Conservation (phyloP, 2,888 invertebrate species). For the Dusona sp. region DNA sequence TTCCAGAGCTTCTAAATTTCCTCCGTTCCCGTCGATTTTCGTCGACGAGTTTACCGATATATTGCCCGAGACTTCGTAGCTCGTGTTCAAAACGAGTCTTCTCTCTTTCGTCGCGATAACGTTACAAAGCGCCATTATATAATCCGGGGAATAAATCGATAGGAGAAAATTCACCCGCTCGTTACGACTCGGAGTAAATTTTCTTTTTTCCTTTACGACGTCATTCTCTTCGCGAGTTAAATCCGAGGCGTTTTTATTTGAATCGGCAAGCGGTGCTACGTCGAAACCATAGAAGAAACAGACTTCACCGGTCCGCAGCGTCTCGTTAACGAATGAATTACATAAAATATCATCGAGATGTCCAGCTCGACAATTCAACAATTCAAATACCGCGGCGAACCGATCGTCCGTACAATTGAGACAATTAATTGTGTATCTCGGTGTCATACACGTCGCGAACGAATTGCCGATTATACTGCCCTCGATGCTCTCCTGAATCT, state of each 20-base stretch:
- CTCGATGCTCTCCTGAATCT: slow-evolving; percentile 77
- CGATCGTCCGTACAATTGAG: slow-evolving; percentile 90
- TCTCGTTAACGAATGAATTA: slow-evolving; percentile 87
- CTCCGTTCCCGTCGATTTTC: slow-evolving; percentile 42
- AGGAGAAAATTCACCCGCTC: slow-evolving; percentile 86
- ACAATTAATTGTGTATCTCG: slow-evolving; percentile 90
- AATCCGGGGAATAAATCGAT: slow-evolving; percentile 88
- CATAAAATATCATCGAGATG: slow-evolving; percentile 88
- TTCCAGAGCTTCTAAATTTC: slow-evolving; percentile 12
- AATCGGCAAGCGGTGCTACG: slow-evolving; percentile 9
- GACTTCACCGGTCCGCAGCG: slow-evolving; percentile 87
- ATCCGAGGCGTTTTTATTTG: neutral
- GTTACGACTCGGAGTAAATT: slow-evolving; percentile 21
- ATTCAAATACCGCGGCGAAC: slow-evolving; percentile 90
- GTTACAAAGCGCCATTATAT: slow-evolving; percentile 92
- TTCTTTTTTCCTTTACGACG: slow-evolving; percentile 8
- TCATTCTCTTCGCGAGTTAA: neutral
- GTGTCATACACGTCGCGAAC: slow-evolving; percentile 88
- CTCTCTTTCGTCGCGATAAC: slow-evolving; percentile 89
- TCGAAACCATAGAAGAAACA: slow-evolving; percentile 64
- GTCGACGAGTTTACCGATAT: slow-evolving; percentile 64
- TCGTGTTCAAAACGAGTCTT: slow-evolving; percentile 88
- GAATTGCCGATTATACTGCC: slow-evolving; percentile 74
- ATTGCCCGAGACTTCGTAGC: slow-evolving; percentile 85
- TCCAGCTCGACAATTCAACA: slow-evolving; percentile 90